Conservation (phyloP, 2,888 invertebrate genomes). For the Mechanitis mazaeus region DNA sequence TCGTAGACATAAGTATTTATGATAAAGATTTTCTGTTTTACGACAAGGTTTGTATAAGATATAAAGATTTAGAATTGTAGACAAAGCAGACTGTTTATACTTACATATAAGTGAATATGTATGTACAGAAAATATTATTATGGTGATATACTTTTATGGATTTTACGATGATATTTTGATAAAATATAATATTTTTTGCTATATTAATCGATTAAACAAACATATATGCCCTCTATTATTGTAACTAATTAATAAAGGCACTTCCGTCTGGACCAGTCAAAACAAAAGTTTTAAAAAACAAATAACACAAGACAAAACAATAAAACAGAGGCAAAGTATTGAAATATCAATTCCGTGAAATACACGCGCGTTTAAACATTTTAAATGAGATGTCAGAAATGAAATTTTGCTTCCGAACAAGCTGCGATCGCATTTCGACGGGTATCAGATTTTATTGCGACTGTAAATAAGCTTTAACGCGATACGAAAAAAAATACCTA, state of each 20-base stretch:
- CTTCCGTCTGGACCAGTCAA: no score
- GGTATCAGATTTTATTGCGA: constrained; percentile 23
- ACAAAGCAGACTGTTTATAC: no score
- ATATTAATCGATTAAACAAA: no score
- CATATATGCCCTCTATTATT: no score
- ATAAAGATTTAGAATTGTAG: constrained; percentile 6
- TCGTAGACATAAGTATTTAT: constrained; percentile 43
- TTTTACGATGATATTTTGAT: no score
- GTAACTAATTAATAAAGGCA: no score
- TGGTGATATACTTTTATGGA: no score
- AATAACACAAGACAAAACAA: not conserved
- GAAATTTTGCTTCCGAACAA: constrained; percentile 17
- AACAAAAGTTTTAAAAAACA: no score
- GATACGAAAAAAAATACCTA: constrained; percentile 20
- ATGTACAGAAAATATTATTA: no score
- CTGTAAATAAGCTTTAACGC: constrained; percentile 25
- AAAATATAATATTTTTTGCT: no score
- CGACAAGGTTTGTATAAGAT: constrained; percentile 26
- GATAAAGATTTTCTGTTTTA: constrained; percentile 52
- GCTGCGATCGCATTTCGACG: constrained; percentile 20
- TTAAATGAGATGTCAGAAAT: constrained; percentile 23
- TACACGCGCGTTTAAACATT: constrained; percentile 17
- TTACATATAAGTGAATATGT: no score
- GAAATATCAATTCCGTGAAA: not conserved
- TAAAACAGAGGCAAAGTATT: not conserved